These are phyloP conservation scores for Pteronotus mesoamericanus DNA, from an alignment of 2,797 vertebrate genomes.

Conservation along the genomic window DNA sequence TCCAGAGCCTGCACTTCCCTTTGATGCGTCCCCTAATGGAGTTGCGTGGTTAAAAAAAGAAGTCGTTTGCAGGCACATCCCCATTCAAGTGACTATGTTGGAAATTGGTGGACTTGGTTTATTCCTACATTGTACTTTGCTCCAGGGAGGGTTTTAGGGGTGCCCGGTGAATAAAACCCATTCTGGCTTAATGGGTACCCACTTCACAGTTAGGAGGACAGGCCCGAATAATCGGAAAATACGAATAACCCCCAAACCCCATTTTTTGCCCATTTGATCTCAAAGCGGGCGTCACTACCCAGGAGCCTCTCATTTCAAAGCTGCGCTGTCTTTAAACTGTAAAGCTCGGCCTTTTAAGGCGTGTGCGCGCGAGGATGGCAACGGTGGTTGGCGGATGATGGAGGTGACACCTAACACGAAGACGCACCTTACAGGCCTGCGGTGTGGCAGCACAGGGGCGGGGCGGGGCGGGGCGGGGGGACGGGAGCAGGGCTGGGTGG, in stretches of 20 bases:
- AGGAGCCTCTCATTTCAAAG: neutral
- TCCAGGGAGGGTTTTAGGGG: neutral
- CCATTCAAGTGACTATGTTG: accelerated
- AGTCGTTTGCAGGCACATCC: neutral
- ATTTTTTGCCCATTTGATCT: accelerated
- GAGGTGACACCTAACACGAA: accelerated
- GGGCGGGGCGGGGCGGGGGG: neutral
- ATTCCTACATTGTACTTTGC: neutral
- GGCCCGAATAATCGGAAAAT: neutral
- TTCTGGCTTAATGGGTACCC: neutral
- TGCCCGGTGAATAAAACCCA: neutral
- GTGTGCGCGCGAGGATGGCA: accelerated
- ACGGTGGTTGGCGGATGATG: accelerated
- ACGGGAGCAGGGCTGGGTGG: neutral
- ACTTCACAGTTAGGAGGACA: neutral
- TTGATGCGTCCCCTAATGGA: accelerated
- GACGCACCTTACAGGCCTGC: accelerated
- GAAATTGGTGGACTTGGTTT: neutral
- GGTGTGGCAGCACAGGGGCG: no score
- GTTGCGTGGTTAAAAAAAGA: neutral
- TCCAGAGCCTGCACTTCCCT: accelerated
- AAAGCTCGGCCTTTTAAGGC: accelerated
- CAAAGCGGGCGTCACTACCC: neutral
- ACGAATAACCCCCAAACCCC: neutral
- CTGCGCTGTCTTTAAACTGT: accelerated